Base-by-base conservation (phyloP, 2,888 invertebrate genomes). In the Drosophila meridionalis region DNA sequence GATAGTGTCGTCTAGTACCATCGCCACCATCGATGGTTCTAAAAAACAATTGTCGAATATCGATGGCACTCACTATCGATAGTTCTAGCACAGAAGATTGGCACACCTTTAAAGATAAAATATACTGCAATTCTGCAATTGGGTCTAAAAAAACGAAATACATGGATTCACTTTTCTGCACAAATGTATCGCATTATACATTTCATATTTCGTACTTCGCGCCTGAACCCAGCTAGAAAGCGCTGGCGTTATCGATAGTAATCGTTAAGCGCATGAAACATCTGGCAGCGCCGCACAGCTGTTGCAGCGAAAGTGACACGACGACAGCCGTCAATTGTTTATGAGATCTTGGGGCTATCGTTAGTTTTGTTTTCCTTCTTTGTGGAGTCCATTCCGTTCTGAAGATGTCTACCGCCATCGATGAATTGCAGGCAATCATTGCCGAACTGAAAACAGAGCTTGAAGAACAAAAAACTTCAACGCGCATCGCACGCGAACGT, bases 391-490 rank as follows among this genome's bases (percentile, higher is more conserved):
- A 40, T 36, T 40, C 38, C 36, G 7, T n/a, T 61, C 12, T 30
- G 65, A 94, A 92, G 92, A 96, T 96, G 96, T 92, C 94, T 63
- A 92, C 94, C 62, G 94, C 94, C 43, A 92, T 96, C n/a, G 94
- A 95, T 78, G 94, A 95, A 83, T 92, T 96, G 72, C 93, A 95
- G 88, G 93, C 93, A 50, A 95, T 94, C 92, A 94, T 97, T 26
- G 94, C 94, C 66, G 95, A 95, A 68, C 93, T 97, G 59, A 95
- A 96, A 91, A 93, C 94, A 8, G 94, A 96, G 88, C 92, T 97
- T 34, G 95, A 94, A 56, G 86, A 90, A 32, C 90, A 91, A 14
- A 90, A 89, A 40, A 73, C 60, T 26, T 69, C 70, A 36, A 71
- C 72, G 9, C 81, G 76, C 6, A 79, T 69, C 20, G 72, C 75